phyloP scores from a whole-genome alignment of 2,888 invertebrate genomes.

The Megastigmus dorsalis region DNA sequence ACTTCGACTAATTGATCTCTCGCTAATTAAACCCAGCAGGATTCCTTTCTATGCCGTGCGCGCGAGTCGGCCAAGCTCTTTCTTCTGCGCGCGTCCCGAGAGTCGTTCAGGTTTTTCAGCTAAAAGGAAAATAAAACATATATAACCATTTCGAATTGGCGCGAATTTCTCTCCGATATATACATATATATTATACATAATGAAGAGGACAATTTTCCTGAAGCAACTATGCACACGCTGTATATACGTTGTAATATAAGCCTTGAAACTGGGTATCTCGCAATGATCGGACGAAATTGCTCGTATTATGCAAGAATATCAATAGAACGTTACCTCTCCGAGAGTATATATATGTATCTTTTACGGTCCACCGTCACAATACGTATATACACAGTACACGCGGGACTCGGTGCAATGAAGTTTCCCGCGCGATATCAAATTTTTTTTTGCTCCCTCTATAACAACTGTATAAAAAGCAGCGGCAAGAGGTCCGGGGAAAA shows the following conservation, averaged over 20 bases:
- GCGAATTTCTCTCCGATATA: constrained; percentile 7
- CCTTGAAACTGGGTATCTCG: constrained; percentile 26
- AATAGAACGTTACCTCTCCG: too few relatives aligned
- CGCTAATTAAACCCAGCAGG: constrained; percentile 50
- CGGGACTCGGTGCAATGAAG: not conserved
- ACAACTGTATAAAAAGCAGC: not conserved
- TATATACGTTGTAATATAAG: too few relatives aligned
- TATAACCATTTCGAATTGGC: constrained; percentile 7
- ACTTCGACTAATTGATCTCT: constrained; percentile 53
- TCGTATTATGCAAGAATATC: constrained; percentile 25
- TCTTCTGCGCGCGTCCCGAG: too few relatives aligned
- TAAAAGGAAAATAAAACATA: constrained; percentile 9
- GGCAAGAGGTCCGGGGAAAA: not conserved
- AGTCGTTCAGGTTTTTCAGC: not conserved
- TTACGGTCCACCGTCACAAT: too few relatives aligned
- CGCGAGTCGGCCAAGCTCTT: not conserved
- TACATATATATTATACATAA: too few relatives aligned
- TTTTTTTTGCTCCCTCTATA: not conserved
- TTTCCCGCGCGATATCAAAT: constrained; percentile 51
- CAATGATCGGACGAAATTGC: constrained; percentile 26
- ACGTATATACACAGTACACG: too few relatives aligned
- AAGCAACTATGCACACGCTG: not conserved
- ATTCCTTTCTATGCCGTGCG: constrained; percentile 28
- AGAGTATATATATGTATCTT: not conserved
- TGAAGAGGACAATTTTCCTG: constrained; percentile 8